A percentile compares a stretch with the other conserved stretches of the same genome.
These are phyloP conservation scores for mouse (Mus musculus) DNA, from an alignment of 2,113 vertebrate species.

Conservation along the genomic window GRCm39 chr8:59862501-59863000, in stretches of 20 bases:
- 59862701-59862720: background rate
- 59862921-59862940: background rate
- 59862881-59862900: background rate
- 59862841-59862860: background rate
- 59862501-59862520: background rate
- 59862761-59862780: background rate
- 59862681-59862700: too few species aligned
- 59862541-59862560: background rate
- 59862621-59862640: background rate
- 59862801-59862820: too few species aligned
- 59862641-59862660: background rate
- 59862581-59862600: background rate
- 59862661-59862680: background rate
- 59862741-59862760: background rate
- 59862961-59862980: accelerated
- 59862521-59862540: background rate
- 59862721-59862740: background rate
- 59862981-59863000: accelerated
- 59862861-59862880: background rate
- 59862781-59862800: background rate
- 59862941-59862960: background rate
- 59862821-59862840: background rate
- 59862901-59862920: too few species aligned
- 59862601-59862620: background rate
- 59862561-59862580: background rate